Conservation (phyloP, 2,888 invertebrate genomes). For the Drosophila limbata region DNA sequence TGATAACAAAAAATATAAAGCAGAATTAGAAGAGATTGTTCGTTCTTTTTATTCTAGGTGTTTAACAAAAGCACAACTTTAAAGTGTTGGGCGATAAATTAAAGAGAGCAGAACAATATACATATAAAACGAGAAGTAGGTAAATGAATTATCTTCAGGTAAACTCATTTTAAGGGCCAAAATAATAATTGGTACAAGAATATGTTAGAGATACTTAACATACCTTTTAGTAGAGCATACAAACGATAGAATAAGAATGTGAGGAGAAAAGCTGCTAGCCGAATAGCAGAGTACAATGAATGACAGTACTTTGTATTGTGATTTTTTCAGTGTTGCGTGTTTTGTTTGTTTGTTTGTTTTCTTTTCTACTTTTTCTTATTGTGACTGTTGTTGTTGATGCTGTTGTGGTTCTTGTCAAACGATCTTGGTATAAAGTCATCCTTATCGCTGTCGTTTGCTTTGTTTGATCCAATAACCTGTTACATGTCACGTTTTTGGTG, state of each 20-base stretch:
- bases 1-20: too few species aligned
- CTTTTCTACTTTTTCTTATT: conserved; percentile 35
- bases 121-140: not conserved
- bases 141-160: not conserved
- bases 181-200: not conserved
- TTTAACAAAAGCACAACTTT: too few species aligned
- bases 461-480: conserved; percentile 73
- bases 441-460: conserved; percentile 55
- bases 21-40: too few species aligned
- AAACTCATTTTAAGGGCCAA: not conserved
- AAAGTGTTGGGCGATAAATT: too few species aligned
- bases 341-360: conserved; percentile 40
- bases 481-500: conserved; percentile 64
- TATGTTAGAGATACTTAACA: not conserved
- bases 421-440: conserved; percentile 75
- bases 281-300: conserved; percentile 74
- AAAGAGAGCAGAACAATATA: not conserved
- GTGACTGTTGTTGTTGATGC: conserved; percentile 25
- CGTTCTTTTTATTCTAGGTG: too few species aligned
- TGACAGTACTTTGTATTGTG: conserved; percentile 79
- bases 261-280: conserved; percentile 21
- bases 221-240: conserved; percentile 24
- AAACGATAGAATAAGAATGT: conserved; percentile 5
- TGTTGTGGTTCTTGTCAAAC: conserved; percentile 57
- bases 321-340: conserved; percentile 54